Evolutionary conservation across 1,140 invertebrate species (phyloP).

Genomic region (Drosophila tani): DNA sequence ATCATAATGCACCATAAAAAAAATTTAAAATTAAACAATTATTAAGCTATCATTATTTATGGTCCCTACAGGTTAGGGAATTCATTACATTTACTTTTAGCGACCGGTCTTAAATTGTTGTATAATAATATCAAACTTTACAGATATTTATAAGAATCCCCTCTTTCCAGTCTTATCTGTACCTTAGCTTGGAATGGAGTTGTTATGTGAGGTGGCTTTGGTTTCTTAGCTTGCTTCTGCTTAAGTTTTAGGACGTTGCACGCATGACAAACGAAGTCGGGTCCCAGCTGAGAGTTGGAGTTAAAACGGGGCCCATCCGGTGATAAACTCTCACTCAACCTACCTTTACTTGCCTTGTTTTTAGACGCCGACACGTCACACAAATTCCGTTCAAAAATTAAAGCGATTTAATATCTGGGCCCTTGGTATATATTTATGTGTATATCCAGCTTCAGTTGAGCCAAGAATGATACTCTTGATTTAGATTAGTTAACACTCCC

Average conservation of each 20-base stretch:
- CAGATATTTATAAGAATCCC: background rate
- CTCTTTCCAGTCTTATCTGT: conserved; percentile 17
- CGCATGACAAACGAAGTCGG: conserved; percentile 59
- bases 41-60: too few species aligned
- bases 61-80: too few species aligned
- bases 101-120: too few species aligned
- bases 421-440: background rate
- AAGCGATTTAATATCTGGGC: background rate
- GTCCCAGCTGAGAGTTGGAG: conserved; percentile 25
- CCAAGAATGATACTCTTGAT: background rate
- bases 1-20: background rate
- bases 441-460: background rate
- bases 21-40: background rate
- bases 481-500: background rate
- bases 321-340: conserved; percentile 31
- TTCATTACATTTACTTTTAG: too few species aligned
- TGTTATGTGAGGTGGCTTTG: conserved; percentile 47
- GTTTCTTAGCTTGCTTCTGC: conserved; percentile 24
- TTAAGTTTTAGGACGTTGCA: conserved; percentile 48
- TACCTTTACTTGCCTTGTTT: conserved; percentile 16
- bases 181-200: conserved; percentile 57
- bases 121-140: too few species aligned
- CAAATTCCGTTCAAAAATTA: background rate
- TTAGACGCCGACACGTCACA: conserved; percentile 22
- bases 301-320: conserved; percentile 33